phyloP scores from a whole-genome alignment of 2,113 vertebrate genomes.

The Illadopsis cleaveri region DNA sequence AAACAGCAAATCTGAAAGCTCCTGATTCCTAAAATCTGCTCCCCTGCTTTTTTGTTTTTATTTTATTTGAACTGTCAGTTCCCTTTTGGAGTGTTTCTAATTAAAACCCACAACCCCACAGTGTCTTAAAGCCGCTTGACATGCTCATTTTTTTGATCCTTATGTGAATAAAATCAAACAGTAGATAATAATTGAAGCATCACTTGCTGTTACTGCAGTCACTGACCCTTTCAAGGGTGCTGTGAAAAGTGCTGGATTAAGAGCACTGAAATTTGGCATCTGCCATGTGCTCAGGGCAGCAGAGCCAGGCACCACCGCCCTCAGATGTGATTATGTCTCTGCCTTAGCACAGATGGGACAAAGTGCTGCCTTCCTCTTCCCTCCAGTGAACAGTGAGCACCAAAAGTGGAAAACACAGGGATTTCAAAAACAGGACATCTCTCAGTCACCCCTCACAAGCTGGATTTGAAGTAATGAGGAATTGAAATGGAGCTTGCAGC shows the following conservation, averaged over 20 bases:
- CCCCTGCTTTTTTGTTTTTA: fast-evolving
- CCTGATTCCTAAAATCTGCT: not conserved
- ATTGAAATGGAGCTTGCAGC: not conserved
- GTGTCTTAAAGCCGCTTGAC: not conserved
- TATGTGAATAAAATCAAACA: not conserved
- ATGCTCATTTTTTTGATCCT: not conserved
- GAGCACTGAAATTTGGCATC: not conserved
- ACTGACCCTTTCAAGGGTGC: not conserved
- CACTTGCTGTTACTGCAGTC: not conserved
- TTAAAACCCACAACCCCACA: not conserved
- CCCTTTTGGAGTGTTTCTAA: not conserved
- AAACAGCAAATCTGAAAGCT: not conserved
- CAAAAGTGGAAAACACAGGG: not conserved
- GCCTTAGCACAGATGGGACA: not conserved
- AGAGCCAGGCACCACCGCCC: not conserved
- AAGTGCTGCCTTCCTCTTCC: not conserved
- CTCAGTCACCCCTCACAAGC: not conserved
- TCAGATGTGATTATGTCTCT: not conserved
- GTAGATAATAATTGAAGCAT: not conserved
- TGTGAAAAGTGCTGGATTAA: not conserved
- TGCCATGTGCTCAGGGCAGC: not conserved
- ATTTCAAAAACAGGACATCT: not conserved
- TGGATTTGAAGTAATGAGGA: not conserved
- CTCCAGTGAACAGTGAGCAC: not conserved
- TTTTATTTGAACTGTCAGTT: not conserved